Evolutionary conservation across 2,113 vertebrate genomes (phyloP), one percentile per base, ranked within the genome.

Genomic region (Coturnix japonica): DNA sequence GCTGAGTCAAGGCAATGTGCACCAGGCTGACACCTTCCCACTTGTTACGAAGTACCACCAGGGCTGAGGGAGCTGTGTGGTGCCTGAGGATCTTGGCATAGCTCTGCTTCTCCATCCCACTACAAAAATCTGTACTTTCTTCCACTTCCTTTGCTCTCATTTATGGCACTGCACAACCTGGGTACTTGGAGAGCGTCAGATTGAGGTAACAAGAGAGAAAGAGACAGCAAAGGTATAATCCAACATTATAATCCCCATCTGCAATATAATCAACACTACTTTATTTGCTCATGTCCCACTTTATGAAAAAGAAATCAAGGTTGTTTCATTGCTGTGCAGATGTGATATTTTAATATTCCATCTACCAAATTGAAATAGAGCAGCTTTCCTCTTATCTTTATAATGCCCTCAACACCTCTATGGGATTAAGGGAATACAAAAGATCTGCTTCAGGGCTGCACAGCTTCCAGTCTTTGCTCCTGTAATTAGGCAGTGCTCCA

Each of bases 341-440:
- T 43, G 16, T 56, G 12, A 25, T 39, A 21, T 65, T 91, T 81
- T 54, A 53, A 37, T 78, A 70, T 81, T 87, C 25, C 9, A 7
- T 69, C 44, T 28, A 33, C 8, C 12, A 53, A 11, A 19, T 7
- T 44, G 67, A 65, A 77, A 91, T 46, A 82, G 37, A 85, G 28
- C 4, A 56, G 18, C 21, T 91, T 80, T 2, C 0, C 4, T 6
- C 5, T 60, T 75, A 31, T 41, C 37, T 85, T 25, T 65, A 54
- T 61, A 73, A 87, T 25, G 33, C 5, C 2, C 11, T 79, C 33
- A 49, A 46, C 6, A 30, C 0, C 0, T 66, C 33, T 80, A 9
- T 43, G 41, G 13, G 31, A 66, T 22, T 66, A 87, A 43, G 6
- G 2, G 2, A 95, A 67, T 9, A 82, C 4, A 78, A 88, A 75